These are phyloP conservation scores for Trichacis sp. DNA, from an alignment of 2,888 invertebrate genomes.

Conservation along the genomic window DNA sequence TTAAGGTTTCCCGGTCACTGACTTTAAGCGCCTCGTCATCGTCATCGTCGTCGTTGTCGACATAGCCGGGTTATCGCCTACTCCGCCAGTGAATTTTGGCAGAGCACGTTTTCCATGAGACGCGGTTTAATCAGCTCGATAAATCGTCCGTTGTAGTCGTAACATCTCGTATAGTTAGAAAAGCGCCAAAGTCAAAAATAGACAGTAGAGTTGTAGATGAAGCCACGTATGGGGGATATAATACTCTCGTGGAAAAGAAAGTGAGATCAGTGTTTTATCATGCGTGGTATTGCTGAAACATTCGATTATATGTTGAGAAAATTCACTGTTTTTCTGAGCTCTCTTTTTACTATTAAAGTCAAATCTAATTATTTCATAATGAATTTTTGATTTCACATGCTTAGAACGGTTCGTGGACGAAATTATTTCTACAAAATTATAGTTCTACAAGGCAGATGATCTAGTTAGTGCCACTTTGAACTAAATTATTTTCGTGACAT, in stretches of 20 bases:
- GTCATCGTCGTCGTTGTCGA: conserved; percentile 33
- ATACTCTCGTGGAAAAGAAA: conserved; percentile 4
- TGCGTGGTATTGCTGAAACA: not conserved
- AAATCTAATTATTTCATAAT: too few species aligned
- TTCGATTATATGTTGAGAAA: too few species aligned
- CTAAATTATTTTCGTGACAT: too few species aligned
- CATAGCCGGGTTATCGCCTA: conserved; percentile 41
- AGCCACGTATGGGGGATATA: conserved; percentile 18
- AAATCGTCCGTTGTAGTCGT: conserved; percentile 56
- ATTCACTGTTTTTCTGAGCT: too few species aligned
- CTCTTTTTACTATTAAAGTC: too few species aligned
- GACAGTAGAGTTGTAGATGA: conserved; percentile 48
- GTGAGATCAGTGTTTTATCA: not conserved
- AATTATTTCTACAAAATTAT: too few species aligned
- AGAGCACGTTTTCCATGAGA: conserved; percentile 37
- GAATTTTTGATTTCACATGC: too few species aligned
- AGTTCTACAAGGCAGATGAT: too few species aligned
- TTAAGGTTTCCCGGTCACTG: conserved; percentile 47
- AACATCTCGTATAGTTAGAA: conserved; percentile 52
- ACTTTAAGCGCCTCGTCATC: conserved; percentile 40
- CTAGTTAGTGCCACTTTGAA: too few species aligned
- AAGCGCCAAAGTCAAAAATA: conserved; percentile 52
- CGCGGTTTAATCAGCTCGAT: conserved; percentile 54
- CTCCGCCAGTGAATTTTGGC: conserved; percentile 43
- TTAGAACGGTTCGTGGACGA: too few species aligned